phyloP scores from a whole-genome alignment of 2,113 vertebrate species.

The Tor tambroides region DNA sequence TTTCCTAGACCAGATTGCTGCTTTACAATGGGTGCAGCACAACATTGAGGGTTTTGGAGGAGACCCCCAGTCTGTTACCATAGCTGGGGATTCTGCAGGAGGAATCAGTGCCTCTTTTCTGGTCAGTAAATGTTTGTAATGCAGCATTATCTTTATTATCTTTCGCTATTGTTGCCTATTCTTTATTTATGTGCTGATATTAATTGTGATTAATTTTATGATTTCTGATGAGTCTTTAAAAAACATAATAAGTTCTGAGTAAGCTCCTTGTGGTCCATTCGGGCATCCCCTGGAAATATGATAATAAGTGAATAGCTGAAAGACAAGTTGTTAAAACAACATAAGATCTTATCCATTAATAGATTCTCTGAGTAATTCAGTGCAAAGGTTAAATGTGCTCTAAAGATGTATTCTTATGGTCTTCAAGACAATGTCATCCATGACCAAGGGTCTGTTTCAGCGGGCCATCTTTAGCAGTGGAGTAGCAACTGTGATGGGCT shows the following conservation, averaged over 20 bases:
- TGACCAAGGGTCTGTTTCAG: constrained; percentile 77
- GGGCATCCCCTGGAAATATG: background rate
- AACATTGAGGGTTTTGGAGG: constrained; percentile 75
- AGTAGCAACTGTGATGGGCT: constrained; percentile 54
- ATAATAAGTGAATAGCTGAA: background rate
- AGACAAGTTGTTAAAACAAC: background rate
- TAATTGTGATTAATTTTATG: background rate
- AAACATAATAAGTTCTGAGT: background rate
- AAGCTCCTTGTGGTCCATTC: background rate
- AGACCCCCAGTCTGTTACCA: constrained; percentile 77
- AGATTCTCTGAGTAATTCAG: background rate
- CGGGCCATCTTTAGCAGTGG: constrained; percentile 79
- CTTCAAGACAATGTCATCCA: constrained; percentile 74
- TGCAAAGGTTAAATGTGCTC: background rate
- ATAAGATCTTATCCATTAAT: background rate
- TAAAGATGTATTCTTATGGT: background rate
- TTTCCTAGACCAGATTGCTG: constrained; percentile 78
- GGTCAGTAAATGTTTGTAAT: constrained; percentile 59
- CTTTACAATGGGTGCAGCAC: too few relatives aligned
- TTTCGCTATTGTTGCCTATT: background rate
- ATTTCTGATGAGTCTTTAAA: background rate
- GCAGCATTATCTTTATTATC: background rate
- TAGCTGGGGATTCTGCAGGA: constrained; percentile 60
- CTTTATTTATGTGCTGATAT: background rate
- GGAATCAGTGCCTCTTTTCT: constrained; percentile 72